Percentiles rank a stretch among this genome's conserved stretches.
Evolutionary conservation across 2,797 vertebrate genomes (phyloP).

Genomic region (Adrianichthys oophorus): DNA sequence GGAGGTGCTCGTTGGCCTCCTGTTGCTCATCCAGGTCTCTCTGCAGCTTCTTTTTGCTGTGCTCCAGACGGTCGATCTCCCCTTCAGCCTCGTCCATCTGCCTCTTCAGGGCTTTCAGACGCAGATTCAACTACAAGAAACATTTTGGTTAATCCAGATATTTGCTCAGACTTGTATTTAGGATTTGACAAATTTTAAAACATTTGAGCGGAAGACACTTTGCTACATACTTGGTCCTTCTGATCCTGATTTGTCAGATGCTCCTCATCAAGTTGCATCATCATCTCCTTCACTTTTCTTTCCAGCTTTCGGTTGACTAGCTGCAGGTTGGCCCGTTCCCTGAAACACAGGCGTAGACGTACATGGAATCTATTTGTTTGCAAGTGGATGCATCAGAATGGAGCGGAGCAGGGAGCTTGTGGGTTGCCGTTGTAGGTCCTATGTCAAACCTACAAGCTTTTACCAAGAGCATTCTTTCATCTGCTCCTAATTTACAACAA

Average conservation of each 20-base stretch:
- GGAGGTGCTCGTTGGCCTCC: conserved; percentile 91
- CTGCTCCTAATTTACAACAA: too few species aligned
- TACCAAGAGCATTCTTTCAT: too few species aligned
- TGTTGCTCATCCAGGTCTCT: conserved; percentile 94
- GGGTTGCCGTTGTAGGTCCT: too few species aligned
- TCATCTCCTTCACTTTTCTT: conserved; percentile 93
- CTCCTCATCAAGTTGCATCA: conserved; percentile 96
- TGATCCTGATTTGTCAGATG: conserved; percentile 90
- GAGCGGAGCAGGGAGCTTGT: too few species aligned
- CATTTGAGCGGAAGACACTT: neutral
- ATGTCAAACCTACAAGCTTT: too few species aligned
- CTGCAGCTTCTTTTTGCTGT: conserved; percentile 94
- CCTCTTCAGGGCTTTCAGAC: conserved; percentile 94
- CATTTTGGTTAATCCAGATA: neutral
- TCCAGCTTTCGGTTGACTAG: conserved; percentile 91
- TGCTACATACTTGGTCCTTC: conserved; percentile 89
- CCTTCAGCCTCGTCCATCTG: conserved; percentile 96
- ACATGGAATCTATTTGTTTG: too few species aligned
- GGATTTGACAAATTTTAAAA: neutral
- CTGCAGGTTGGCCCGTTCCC: conserved; percentile 91
- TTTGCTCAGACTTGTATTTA: neutral
- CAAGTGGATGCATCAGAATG: too few species aligned
- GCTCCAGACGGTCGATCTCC: conserved; percentile 93
- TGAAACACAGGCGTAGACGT: conserved; percentile 49
- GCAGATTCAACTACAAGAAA: conserved; percentile 85